Evolutionary conservation across 2,888 invertebrate genomes (phyloP), one percentile per base, ranked within the genome.

Genomic region (Timandra comae): DNA sequence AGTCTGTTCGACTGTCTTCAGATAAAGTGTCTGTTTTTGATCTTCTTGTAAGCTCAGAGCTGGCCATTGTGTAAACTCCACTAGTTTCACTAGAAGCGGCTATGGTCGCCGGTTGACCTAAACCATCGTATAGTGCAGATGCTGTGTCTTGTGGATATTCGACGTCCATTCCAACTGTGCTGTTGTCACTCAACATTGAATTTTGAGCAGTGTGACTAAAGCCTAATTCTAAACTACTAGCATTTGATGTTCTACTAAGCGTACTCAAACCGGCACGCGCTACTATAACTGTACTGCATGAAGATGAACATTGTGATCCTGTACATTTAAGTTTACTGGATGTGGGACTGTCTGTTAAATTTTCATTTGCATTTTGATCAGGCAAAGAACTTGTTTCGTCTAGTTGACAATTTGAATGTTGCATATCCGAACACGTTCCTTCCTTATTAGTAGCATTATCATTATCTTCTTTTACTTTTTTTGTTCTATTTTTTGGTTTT

Each of bases 201-300:
- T 95, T 95, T 72, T 95, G 94, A 10, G 95, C 94, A 1, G 95
- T 95, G 63, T 95, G 95, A 52, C 94, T 94, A 61, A 91, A 95
- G 30, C 94, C 94, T 39, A 95, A 78, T 76, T 95, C 95, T 56
- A 95, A 80, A 61, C 94, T 94, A 49, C 94, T 94, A 30, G 91
- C 91, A 24, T 93, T 93, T 12, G 93, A 93, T 41, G 91, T 88
- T 55, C 92, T 86, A 49, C 92, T 88, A 30, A 87, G 62, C 7
- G 86, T 74, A 38, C 76, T 84, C 10, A 81, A 63, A 27, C 86
- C 85, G 13, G 88, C 81, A 49, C 86, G 77, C 5, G 87, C 77
- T 51, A 94, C 91, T 49, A 94, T 94, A n/a, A 94, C 93, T 20
- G 95, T 95, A 60, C 94, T 94, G 65, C 94, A 94, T 12, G 93